phyloP scores from a whole-genome alignment of 2,113 vertebrate species.

The Oreochromis aureus region DNA sequence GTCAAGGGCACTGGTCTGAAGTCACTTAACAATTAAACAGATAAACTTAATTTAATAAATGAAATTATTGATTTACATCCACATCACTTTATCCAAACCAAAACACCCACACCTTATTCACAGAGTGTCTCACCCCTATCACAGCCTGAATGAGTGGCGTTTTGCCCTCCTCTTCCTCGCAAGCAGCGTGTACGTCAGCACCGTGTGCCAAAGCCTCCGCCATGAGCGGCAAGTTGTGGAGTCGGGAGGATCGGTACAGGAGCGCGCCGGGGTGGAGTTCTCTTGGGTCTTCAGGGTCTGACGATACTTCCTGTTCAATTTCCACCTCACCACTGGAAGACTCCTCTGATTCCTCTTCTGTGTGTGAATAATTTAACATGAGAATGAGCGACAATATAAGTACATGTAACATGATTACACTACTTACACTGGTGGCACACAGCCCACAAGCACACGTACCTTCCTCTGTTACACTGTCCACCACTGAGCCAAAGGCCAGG shows the following conservation, averaged over 20 bases:
- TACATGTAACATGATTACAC: not conserved
- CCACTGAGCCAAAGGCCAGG: slow-evolving; percentile 86
- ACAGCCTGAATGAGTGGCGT: slow-evolving; percentile 95
- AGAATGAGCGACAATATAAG: not conserved
- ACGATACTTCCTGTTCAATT: slow-evolving; percentile 67
- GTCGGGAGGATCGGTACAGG: slow-evolving; percentile 81
- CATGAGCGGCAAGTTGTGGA: slow-evolving; percentile 89
- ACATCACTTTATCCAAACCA: not conserved
- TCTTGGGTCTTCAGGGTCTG: slow-evolving; percentile 70
- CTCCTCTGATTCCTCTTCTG: slow-evolving; percentile 72
- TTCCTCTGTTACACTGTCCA: slow-evolving; percentile 93
- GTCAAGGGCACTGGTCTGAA: not conserved
- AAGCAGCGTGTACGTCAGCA: slow-evolving; percentile 86
- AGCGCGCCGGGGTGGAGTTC: slow-evolving; percentile 78
- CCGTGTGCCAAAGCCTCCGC: slow-evolving; percentile 93
- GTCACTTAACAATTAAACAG: not conserved
- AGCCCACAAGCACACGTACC: slow-evolving; percentile 60
- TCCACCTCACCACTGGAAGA: slow-evolving; percentile 73
- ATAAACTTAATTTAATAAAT: not conserved
- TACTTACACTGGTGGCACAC: not conserved
- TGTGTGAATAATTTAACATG: not conserved
- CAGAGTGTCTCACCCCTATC: slow-evolving; percentile 78
- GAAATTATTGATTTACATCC: not conserved
- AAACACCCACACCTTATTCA: not conserved
- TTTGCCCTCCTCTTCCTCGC: slow-evolving; percentile 80